Conservation (phyloP, 1,140 invertebrate species). For the Drosophila ogumai region DNA sequence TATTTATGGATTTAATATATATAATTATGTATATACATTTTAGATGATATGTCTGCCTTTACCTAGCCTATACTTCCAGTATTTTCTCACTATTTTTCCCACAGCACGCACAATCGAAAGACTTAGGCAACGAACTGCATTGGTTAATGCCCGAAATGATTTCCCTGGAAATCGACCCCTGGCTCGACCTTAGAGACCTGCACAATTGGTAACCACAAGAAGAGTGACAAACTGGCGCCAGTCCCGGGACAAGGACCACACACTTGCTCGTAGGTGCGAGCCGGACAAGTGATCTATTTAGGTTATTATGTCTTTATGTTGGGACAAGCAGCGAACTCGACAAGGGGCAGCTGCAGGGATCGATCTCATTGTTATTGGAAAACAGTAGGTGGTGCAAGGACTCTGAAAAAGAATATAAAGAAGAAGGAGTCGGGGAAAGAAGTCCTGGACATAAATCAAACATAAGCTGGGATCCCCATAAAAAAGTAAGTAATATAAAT, state of each 20-base stretch:
- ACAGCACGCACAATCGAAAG: conserved; percentile 45
- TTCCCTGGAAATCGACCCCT: conserved; percentile 28
- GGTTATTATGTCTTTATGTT: conserved; percentile 80
- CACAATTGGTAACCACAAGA: conserved; percentile 49
- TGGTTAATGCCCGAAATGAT: conserved; percentile 8
- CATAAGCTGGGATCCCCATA: conserved; percentile 41
- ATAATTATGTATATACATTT: background rate
- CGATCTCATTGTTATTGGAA: conserved; percentile 56
- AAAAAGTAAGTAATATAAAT: conserved; percentile 50
- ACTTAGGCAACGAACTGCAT: conserved; percentile 65
- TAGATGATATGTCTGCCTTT: no score
- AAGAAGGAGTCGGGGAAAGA: background rate
- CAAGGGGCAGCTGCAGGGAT: conserved; percentile 61
- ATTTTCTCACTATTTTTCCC: background rate
- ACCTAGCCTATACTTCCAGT: no score
- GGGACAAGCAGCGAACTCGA: conserved; percentile 42
- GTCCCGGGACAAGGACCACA: conserved; percentile 58
- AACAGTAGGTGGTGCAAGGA: conserved; percentile 74
- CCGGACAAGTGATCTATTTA: conserved; percentile 79
- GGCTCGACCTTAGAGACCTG: conserved; percentile 22
- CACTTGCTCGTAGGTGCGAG: conserved; percentile 71
- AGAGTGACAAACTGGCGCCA: conserved; percentile 73
- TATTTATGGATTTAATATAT: conserved; percentile 3
- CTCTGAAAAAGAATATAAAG: background rate
- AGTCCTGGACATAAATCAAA: conserved; percentile 68